Conservation (phyloP, 2,113 vertebrate genomes). For the Proteles cristata region DNA sequence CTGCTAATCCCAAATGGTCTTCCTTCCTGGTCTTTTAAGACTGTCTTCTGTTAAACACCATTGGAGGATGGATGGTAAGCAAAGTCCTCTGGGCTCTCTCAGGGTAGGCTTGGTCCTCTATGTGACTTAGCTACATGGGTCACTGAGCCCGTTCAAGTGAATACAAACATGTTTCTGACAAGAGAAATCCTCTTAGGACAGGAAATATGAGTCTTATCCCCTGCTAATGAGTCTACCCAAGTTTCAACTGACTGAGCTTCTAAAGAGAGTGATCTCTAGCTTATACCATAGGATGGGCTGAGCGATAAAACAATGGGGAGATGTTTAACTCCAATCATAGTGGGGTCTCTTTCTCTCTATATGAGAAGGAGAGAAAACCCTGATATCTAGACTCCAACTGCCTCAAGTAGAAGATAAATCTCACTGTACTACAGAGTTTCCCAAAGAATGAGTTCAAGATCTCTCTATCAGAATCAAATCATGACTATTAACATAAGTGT, state of each 20-base stretch:
- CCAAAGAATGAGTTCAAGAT: not conserved
- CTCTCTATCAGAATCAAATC: not conserved
- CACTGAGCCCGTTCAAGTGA: slow-evolving; percentile 24
- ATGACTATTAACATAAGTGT: not conserved
- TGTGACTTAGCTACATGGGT: not conserved
- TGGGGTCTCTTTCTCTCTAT: not conserved
- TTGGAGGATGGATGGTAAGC: not conserved
- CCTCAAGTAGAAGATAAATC: not conserved
- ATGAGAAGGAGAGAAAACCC: not conserved
- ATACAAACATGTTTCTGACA: slow-evolving; percentile 7
- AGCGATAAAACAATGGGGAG: not conserved
- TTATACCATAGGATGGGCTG: not conserved
- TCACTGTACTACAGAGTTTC: not conserved
- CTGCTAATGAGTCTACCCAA: not conserved
- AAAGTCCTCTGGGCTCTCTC: not conserved
- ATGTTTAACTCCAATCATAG: not conserved
- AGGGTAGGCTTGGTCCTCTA: slow-evolving; percentile 9
- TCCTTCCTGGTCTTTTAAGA: not conserved
- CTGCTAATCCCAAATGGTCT: not conserved
- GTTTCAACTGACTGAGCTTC: slow-evolving; percentile 27
- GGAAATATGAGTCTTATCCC: slow-evolving; percentile 47
- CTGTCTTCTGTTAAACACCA: not conserved
- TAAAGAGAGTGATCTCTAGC: not conserved
- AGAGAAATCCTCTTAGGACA: slow-evolving; percentile 61
- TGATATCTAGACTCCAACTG: not conserved